Conservation (phyloP, 2,113 vertebrate species). For the Sphaerodactylus townsendi region DNA sequence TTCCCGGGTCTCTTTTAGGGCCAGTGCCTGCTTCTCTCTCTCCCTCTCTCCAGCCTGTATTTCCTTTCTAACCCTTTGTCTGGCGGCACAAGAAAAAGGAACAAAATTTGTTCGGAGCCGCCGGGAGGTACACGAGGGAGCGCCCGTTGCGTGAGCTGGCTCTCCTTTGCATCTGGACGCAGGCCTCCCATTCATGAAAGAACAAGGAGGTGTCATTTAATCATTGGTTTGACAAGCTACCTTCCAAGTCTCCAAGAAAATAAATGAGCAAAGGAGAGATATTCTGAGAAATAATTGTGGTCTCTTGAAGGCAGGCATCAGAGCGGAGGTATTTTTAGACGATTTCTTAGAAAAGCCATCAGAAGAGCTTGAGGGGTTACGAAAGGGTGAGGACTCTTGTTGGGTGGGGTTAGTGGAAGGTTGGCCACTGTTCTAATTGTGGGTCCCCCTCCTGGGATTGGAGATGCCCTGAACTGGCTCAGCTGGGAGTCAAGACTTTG, state of each 20-base stretch:
- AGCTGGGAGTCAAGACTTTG: no score
- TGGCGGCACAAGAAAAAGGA: constrained; percentile 35
- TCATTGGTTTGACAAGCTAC: constrained; percentile 36
- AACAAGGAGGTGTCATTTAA: constrained; percentile 44
- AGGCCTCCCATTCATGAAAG: constrained; percentile 25
- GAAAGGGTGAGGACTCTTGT: neutral
- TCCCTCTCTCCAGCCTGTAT: constrained; percentile 3
- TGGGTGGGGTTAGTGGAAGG: neutral
- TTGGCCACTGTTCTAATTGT: neutral
- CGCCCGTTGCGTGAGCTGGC: neutral
- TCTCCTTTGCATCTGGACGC: constrained; percentile 18
- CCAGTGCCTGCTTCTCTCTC: constrained; percentile 32
- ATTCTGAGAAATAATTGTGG: constrained; percentile 27
- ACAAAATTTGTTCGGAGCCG: constrained; percentile 17
- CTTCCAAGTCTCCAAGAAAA: constrained; percentile 26
- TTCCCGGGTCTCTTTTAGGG: constrained; percentile 22
- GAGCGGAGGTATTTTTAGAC: constrained; percentile 51
- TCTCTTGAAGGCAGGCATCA: constrained; percentile 41
- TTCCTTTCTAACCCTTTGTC: constrained; percentile 42
- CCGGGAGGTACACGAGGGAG: constrained; percentile 13
- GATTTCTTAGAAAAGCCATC: constrained; percentile 38
- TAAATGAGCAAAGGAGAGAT: constrained; percentile 25
- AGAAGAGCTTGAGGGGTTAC: neutral
- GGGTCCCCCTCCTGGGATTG: neutral
- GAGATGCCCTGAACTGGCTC: no score